Evolutionary conservation across 1,140 invertebrate species (phyloP), one percentile per base, ranked within the genome.

Genomic region (Heliconius eleuchia): DNA sequence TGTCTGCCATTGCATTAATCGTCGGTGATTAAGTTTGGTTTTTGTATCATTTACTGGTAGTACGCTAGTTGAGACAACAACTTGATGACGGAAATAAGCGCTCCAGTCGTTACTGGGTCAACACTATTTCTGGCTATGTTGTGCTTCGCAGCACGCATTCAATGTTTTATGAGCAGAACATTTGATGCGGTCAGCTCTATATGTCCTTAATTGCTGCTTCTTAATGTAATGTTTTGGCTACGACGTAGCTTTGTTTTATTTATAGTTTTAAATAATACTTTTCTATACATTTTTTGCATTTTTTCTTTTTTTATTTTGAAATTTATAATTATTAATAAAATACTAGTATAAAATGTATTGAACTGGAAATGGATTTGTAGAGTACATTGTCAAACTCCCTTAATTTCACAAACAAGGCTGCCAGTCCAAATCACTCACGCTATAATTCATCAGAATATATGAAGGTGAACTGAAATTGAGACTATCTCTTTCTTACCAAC

Each of bases 71-170:
- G 81, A 84, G 84, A 83, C 87, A 85, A 81, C 83, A 83, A 88
- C 84, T 87, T 87, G 88, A 92, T 91, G 91, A 92, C 92, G 91
- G 91, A 94, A 92, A 93, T 94, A 94, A 90, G 87, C 91, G 85
- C 86, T 94, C 91, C 92, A 93, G 90, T 85, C 88, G 89, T 92
- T 92, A 92, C 82, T 94, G 87, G 92, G 92, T 94, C 92, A 93
- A 90, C 76, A 90, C 89, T 94, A 94, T 94, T 94, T 92, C 87
- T 88, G 88, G 88, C 82, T 85, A 87, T 86, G 88, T 88, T 90
- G 88, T 92, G 87, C 87, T 91, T 85, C 81, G 83, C 85, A 91
- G 87, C 86, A 85, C 86, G 87, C 89, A 86, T 88, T 77, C 81
- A 85, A 79, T 85, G 83, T 88, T 88, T 91, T 91, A 92, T 91